Evolutionary conservation across 1,140 invertebrate genomes (phyloP).

Genomic region (Heterodera schachtii): DNA sequence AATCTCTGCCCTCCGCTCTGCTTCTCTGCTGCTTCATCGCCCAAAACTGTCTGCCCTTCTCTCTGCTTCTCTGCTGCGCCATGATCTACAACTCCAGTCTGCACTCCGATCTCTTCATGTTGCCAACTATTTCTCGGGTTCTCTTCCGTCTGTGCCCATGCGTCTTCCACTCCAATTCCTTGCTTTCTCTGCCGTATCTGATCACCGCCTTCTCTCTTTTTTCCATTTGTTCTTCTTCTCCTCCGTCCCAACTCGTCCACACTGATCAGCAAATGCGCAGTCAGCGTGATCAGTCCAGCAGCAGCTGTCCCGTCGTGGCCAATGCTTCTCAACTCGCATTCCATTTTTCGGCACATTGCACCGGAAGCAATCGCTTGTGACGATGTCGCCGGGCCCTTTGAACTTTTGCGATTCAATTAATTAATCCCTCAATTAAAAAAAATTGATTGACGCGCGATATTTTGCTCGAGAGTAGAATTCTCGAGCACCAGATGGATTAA

Average conservation of each 20-base stretch:
- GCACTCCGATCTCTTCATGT: neutral
- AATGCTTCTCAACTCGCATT: neutral
- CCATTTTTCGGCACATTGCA: neutral
- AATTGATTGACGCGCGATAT: too few relatives aligned
- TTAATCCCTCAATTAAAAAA: too few relatives aligned
- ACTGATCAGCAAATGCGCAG: neutral
- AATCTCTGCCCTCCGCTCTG: neutral
- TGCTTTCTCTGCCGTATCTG: too few relatives aligned
- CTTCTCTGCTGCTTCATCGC: neutral
- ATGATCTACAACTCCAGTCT: neutral
- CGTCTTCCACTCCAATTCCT: neutral
- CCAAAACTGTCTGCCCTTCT: neutral
- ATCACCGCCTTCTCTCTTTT: neutral
- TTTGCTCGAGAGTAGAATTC: too few relatives aligned
- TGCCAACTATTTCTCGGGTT: neutral
- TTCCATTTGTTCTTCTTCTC: neutral
- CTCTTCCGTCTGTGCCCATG: slow-evolving; percentile 17
- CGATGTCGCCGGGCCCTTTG: too few relatives aligned
- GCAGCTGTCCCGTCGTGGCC: too few relatives aligned
- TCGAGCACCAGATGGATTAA: too few relatives aligned
- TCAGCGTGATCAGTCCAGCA: neutral
- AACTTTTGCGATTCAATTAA: too few relatives aligned
- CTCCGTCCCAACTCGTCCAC: neutral
- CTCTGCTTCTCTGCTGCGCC: neutral
- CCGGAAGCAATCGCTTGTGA: neutral